Base-by-base conservation (phyloP, 2,888 invertebrate genomes). In the Tenthredo livida region DNA sequence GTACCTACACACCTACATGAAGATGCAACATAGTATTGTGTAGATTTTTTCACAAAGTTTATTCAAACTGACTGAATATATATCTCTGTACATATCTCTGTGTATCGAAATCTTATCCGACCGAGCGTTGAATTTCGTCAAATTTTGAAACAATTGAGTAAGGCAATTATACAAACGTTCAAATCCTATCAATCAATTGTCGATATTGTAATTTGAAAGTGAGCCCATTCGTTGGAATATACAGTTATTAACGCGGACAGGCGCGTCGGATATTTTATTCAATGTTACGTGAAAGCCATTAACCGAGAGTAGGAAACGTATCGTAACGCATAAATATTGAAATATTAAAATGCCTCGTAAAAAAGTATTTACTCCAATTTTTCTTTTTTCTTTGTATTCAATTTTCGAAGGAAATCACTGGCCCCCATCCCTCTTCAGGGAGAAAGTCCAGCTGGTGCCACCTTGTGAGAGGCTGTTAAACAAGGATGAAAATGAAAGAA, bases 191-290 rank as follows among this genome's bases (percentile, higher is more conserved):
- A 80, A 61, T 80, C 50, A 61, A 80, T 58, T 40, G 37, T 58
- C 40, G 78, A 78, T 78, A 78, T 61, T 21, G 58, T 17, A 37
- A 58, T 80, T 58, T 80, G 37, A 40, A 61, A 61, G 61, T 7
- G 78, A 61, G 21, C 40, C 40, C 6, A 10, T 50, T 58, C 61
- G 61, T 25, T 80, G 40, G 21, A 58, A 58, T 80, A 61, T 33
- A 33, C 37, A 80, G 21, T 80, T 80, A 80, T 61, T 37, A 58
- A 10, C 7, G 25, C 50, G 15, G 50, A 77, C 77, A 29, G 67
- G 37, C 12, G 37, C 12, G 10, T 61, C 61, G 78, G 37, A 80
- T 80, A 80, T 61, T 80, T 80, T 61, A 80, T 80, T 80, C 58
- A 58, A 61, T 37, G 21, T 61, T 33, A 58, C n/a, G 61, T 80